Conservation (phyloP, 2,113 vertebrate genomes). For the Reinhardtius hippoglossoides region DNA sequence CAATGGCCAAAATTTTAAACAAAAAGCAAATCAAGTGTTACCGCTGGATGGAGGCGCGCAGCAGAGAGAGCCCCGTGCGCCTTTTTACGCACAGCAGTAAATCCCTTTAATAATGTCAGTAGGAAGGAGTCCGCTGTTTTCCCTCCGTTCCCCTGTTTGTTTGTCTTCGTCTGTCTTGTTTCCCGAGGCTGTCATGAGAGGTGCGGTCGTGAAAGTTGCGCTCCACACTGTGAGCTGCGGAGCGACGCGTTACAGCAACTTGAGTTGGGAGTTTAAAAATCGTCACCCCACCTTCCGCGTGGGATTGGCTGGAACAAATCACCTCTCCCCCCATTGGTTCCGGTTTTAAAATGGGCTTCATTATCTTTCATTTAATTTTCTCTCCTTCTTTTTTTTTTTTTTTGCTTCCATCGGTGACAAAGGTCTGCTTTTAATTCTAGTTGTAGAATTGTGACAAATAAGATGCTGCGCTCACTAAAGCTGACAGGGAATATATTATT, state of each 20-base stretch:
- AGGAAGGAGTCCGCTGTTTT: conserved; percentile 44
- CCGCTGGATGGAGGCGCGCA: conserved; percentile 21
- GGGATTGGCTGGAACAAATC: conserved; percentile 73
- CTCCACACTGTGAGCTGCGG: conserved; percentile 60
- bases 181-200: conserved; percentile 46
- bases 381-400: conserved; percentile 32
- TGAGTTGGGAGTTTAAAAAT: conserved; percentile 74
- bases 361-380: conserved; percentile 31
- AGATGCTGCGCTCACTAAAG: not conserved
- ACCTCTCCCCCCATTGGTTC: conserved; percentile 64
- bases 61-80: conserved; percentile 34
- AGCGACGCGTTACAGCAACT: conserved; percentile 70
- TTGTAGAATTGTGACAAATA: conserved; percentile 22
- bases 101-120: conserved; percentile 44
- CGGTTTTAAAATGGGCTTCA: conserved; percentile 29
- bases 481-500: not conserved
- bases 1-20: not conserved
- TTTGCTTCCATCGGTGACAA: conserved; percentile 9
- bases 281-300: conserved; percentile 72
- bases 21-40: conserved; percentile 13
- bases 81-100: conserved; percentile 73
- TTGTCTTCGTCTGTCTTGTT: conserved; percentile 45
- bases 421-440: conserved; percentile 44
- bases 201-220: conserved; percentile 51
- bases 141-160: conserved; percentile 51